Base-by-base conservation (phyloP, 2,113 vertebrate species). In the Oncorhynchus kisutch region DNA sequence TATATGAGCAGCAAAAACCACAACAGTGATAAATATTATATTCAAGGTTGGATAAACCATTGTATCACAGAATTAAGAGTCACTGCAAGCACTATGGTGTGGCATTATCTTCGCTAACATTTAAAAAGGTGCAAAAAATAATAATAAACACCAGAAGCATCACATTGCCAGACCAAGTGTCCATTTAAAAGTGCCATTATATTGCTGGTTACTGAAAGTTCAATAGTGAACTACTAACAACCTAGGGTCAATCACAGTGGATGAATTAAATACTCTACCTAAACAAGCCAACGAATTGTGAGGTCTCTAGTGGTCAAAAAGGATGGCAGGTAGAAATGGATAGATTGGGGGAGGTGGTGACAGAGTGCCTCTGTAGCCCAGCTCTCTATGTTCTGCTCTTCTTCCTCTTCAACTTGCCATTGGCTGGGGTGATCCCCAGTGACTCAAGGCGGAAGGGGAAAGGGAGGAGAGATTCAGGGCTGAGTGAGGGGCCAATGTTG, bases 401-500 rank as follows among this genome's bases (percentile, higher is more conserved):
- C 83, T 93, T 96, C 51, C 90, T 91, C 86, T 86, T 95, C 80
- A 86, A 86, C 88, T 92, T 95, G 81, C 85, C 57, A 20, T 84
- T 88, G 9, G 90, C 85, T 1, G 73, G 48, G 0, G 85, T 57
- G 62, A 93, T 54, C 2, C 90, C 88, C 0, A 96, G 89, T 2
- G 96, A 93, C 86, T 96, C 94, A 0, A 96, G 92, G 57, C 95
- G 93, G 86, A 96, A 96, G 20, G 97, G 97, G 0, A 96, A 93
- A 0, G 94, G 94, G 31, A 85, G 87, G 59, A 92, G 82, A 12
- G 87, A 76, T 67, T 96, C 95, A 0, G 84, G 68, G 48, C 73
- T 77, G 25, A 87, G 79, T 0, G 84, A 4, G 0, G 72, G 8
- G n/a, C 18, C 68, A n/a, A 88, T 68, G 49, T 81, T 81, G 34